Conservation (phyloP, 1,140 invertebrate genomes). For the Temnothorax longispinosus region DNA sequence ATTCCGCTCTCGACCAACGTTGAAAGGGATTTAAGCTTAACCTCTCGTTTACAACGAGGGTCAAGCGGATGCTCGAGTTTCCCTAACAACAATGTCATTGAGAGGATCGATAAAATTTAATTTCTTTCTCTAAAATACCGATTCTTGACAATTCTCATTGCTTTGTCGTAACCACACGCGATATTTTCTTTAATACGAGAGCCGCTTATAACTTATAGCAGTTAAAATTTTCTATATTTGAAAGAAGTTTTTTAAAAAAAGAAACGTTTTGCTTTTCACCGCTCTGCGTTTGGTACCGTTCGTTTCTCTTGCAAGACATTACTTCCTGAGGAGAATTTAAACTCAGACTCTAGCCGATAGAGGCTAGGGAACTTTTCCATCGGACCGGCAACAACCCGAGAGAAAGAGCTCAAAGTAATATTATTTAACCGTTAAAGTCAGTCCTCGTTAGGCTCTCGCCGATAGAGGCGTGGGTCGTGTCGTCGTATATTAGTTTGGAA, state of each 20-base stretch:
- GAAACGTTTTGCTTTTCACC: not conserved
- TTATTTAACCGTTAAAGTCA: slow-evolving; percentile 83
- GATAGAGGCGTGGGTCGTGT: slow-evolving; percentile 81
- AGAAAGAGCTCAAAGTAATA: slow-evolving; percentile 74
- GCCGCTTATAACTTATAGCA: no score
- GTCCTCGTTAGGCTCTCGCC: slow-evolving; percentile 78
- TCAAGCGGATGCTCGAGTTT: slow-evolving; percentile 45
- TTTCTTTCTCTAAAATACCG: not conserved
- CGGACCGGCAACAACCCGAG: not conserved
- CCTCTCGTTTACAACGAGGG: slow-evolving; percentile 45
- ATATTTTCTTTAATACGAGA: not conserved
- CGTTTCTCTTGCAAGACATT: not conserved
- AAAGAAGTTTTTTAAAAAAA: not conserved
- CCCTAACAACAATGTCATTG: slow-evolving; percentile 10
- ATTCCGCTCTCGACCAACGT: slow-evolving; percentile 26
- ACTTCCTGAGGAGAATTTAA: not conserved
- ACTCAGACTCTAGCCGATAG: not conserved
- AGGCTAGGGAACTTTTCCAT: slow-evolving; percentile 20
- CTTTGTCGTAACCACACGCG: not conserved
- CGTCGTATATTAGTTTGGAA: slow-evolving; percentile 81
- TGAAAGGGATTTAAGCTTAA: slow-evolving; percentile 52
- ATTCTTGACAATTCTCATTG: not conserved
- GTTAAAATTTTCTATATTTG: not conserved
- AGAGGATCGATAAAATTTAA: not conserved
- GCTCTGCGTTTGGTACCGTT: not conserved